Evolutionary conservation across 2,797 vertebrate species (phyloP).

Genomic region (Phataginus tricuspis): DNA sequence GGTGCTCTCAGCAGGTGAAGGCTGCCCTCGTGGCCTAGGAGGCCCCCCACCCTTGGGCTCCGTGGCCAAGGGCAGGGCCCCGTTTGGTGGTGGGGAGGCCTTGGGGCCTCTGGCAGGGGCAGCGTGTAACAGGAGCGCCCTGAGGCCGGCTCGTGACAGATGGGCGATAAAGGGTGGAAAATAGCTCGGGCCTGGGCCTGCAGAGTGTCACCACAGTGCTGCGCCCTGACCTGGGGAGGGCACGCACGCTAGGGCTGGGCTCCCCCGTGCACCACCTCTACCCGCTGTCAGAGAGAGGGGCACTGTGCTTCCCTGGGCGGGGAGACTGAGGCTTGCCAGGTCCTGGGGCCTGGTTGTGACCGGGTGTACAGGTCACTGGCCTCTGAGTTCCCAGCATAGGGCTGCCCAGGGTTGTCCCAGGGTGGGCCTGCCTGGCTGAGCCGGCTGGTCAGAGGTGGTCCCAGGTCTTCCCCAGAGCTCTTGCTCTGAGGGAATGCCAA

Average conservation of each 20-base stretch:
- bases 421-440: not conserved
- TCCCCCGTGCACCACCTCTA: too few relatives aligned
- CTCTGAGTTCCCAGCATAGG: fast-evolving
- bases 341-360: not conserved
- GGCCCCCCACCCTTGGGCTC: not conserved
- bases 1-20: not conserved
- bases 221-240: fast-evolving
- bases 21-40: not conserved
- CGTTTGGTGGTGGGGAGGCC: not conserved
- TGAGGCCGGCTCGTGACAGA: constrained; percentile 20
- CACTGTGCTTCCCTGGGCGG: not conserved
- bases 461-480: not conserved
- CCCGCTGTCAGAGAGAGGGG: not conserved
- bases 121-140: constrained; percentile 22
- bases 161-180: constrained; percentile 69
- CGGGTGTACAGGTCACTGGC: not conserved
- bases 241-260: not conserved
- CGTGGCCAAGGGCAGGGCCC: not conserved
- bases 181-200: constrained; percentile 45
- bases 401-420: not conserved
- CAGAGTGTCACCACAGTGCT: not conserved
- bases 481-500: not conserved
- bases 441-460: not conserved
- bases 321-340: not conserved
- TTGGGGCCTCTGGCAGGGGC: not conserved